Conservation (phyloP, 2,113 vertebrate species). For the Todiramphus saurophagus region DNA sequence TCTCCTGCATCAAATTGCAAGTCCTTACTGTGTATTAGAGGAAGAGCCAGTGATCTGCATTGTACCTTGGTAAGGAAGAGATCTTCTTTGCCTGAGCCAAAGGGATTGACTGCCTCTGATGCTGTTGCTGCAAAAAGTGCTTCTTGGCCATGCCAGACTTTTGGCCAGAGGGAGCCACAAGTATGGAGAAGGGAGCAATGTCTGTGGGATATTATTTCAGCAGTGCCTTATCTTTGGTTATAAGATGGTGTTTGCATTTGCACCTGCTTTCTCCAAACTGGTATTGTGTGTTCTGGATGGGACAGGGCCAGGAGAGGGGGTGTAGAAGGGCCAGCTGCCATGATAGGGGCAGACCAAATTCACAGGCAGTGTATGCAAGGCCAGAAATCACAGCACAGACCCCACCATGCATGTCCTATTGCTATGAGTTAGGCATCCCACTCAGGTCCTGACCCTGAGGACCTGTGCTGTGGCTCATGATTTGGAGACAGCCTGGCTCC, state of each 20-base stretch:
- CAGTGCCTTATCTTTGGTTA: neutral
- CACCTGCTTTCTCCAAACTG: neutral
- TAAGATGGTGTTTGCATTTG: neutral
- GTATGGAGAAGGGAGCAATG: neutral
- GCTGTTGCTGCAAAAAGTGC: neutral
- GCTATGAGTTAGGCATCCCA: neutral
- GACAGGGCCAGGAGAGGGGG: fast-evolving
- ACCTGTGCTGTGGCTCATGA: neutral
- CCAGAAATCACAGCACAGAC: neutral
- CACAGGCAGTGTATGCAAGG: neutral
- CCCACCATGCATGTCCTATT: neutral
- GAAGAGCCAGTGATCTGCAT: neutral
- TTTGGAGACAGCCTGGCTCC: neutral
- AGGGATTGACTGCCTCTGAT: neutral
- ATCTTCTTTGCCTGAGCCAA: neutral
- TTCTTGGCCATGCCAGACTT: neutral
- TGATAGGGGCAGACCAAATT: neutral
- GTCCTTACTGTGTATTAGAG: neutral
- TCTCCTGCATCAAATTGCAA: neutral
- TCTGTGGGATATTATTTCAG: neutral
- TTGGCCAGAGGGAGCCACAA: neutral
- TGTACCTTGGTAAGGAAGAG: neutral
- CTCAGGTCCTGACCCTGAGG: neutral
- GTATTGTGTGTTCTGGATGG: neutral
- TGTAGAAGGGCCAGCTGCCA: neutral